Percentiles rank a stretch among this genome's conserved stretches.
Evolutionary conservation across 2,888 invertebrate genomes (phyloP).

Genomic region (Gari tellinella): DNA sequence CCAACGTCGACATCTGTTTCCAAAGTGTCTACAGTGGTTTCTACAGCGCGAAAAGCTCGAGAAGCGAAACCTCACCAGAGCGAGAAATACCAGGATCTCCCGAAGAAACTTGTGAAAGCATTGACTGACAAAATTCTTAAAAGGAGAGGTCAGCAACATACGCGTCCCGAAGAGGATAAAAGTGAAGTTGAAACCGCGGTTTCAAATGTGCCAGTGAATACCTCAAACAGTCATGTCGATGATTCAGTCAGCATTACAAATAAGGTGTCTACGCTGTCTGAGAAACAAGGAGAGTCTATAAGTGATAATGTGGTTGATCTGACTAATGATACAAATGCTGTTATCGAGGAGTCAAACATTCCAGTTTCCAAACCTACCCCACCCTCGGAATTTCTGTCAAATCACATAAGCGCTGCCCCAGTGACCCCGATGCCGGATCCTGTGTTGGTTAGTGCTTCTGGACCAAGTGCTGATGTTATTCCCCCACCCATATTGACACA

Average conservation of each 20-base stretch:
- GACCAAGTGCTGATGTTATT: too few relatives aligned
- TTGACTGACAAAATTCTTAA: constrained; percentile 71
- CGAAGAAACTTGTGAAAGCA: constrained; percentile 71
- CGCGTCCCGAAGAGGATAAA: constrained; percentile 3
- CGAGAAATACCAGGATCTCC: constrained; percentile 57
- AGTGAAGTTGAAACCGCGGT: constrained; percentile 32
- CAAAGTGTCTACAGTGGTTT: too few relatives aligned
- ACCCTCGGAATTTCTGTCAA: too few relatives aligned
- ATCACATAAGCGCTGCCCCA: too few relatives aligned
- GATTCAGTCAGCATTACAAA: constrained; percentile 3
- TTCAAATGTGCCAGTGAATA: constrained; percentile 20
- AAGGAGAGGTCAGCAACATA: constrained; percentile 40
- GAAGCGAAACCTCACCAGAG: constrained; percentile 24
- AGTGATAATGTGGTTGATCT: too few relatives aligned
- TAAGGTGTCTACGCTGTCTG: constrained; percentile 3
- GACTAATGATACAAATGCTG: too few relatives aligned
- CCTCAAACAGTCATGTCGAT: not conserved
- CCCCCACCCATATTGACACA: too few relatives aligned
- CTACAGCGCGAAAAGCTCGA: constrained; percentile 12
- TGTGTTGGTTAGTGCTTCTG: too few relatives aligned
- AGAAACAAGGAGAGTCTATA: constrained; percentile 4
- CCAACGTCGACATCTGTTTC: too few relatives aligned
- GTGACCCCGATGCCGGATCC: too few relatives aligned
- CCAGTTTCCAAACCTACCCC: too few relatives aligned
- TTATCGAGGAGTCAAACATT: too few relatives aligned